These are phyloP conservation scores for Noctua janthe DNA, from an alignment of 2,888 invertebrate genomes.

Conservation along the genomic window DNA sequence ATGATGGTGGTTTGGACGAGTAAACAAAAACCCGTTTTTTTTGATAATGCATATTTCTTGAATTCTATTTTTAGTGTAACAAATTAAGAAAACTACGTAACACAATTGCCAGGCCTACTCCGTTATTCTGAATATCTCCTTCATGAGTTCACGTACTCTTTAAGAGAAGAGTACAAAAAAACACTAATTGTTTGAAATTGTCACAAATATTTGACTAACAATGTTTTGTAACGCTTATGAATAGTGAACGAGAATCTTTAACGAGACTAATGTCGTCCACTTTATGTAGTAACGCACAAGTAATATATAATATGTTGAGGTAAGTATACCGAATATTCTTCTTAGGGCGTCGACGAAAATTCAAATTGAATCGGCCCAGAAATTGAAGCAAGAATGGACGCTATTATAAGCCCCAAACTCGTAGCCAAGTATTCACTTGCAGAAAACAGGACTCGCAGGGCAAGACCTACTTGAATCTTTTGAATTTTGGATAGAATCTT, in stretches of 20 bases:
- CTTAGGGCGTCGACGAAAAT: neutral
- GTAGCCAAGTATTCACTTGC: no score
- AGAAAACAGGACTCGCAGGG: no score
- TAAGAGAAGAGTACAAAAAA: slow-evolving; percentile 28
- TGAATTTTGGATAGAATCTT: no score
- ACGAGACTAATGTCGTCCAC: slow-evolving; percentile 29
- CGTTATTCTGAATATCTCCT: slow-evolving; percentile 1
- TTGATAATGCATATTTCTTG: no score
- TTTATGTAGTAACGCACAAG: slow-evolving; percentile 45
- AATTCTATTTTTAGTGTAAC: neutral
- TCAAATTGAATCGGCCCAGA: neutral
- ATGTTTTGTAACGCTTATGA: slow-evolving; percentile 61
- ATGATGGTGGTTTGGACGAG: neutral
- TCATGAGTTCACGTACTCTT: slow-evolving; percentile 6
- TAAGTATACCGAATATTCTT: neutral
- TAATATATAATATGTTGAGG: neutral
- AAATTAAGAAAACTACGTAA: slow-evolving; percentile 2
- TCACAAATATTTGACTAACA: slow-evolving; percentile 55
- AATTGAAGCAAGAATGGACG: neutral
- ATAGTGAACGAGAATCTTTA: slow-evolving; percentile 44
- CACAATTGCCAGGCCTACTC: neutral
- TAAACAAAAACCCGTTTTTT: neutral
- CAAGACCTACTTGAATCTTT: no score
- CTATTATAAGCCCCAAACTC: neutral
- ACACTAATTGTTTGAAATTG: slow-evolving; percentile 28